Evolutionary conservation across 2,797 vertebrate genomes (phyloP).

Genomic region (Ispidina picta): DNA sequence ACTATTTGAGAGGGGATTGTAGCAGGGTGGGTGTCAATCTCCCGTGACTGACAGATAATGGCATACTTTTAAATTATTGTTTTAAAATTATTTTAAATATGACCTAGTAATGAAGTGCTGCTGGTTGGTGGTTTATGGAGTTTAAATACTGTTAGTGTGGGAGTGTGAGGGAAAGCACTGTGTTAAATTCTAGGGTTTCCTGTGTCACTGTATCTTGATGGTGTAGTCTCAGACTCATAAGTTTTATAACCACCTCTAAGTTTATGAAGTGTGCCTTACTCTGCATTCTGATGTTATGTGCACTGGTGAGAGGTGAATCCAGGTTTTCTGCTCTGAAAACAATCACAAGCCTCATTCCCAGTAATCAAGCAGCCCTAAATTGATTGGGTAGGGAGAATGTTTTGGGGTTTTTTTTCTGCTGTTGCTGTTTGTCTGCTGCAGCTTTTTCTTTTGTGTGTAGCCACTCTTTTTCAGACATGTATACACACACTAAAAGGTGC

Average conservation of each 20-base stretch:
- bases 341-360: neutral
- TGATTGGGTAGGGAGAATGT: neutral
- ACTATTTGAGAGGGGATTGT: neutral
- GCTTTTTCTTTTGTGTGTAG: neutral
- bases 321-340: neutral
- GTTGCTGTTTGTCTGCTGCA: neutral
- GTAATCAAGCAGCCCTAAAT: neutral
- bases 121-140: neutral
- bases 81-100: neutral
- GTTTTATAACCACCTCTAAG: neutral
- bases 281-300: accelerated
- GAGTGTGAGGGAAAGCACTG: neutral
- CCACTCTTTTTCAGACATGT: neutral
- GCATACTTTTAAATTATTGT: neutral
- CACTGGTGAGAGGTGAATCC: neutral
- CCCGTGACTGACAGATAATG: no score
- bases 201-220: neutral
- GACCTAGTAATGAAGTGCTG: neutral
- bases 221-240: neutral
- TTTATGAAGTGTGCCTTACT: neutral
- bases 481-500: neutral
- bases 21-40: neutral
- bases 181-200: neutral
- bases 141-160: neutral
- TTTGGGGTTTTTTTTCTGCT: neutral